Evolutionary conservation across 2,888 invertebrate genomes (phyloP).

Genomic region (Meteorus cinctellus): DNA sequence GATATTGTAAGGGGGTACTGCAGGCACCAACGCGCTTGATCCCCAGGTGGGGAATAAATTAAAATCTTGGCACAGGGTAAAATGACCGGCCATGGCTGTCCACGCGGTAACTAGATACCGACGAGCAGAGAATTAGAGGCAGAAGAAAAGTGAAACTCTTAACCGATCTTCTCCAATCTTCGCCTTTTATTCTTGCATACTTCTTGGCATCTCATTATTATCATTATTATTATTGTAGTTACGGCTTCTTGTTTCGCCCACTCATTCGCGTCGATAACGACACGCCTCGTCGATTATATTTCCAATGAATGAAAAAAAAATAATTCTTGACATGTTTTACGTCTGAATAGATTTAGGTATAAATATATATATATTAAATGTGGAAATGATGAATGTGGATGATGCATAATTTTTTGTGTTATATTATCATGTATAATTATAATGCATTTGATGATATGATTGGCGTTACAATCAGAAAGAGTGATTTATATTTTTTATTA

Average conservation of each 20-base stretch:
- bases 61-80: conserved; percentile 46
- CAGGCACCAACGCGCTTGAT: conserved; percentile 29
- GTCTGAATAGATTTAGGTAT: neutral
- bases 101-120: conserved; percentile 62
- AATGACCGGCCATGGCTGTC: conserved; percentile 56
- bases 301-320: neutral
- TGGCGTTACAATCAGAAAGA: neutral
- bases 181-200: conserved; percentile 18
- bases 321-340: neutral
- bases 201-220: conserved; percentile 24
- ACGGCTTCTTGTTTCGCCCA: conserved; percentile 46
- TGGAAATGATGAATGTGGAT: neutral
- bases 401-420: neutral
- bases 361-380: neutral
- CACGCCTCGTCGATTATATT: conserved; percentile 37
- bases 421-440: neutral
- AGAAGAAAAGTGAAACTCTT: conserved; percentile 34
- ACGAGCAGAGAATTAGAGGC: neutral
- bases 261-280: conserved; percentile 38
- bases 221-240: conserved; percentile 29
- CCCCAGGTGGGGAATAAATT: conserved; percentile 50
- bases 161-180: conserved; percentile 24
- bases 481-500: neutral
- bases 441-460: too few species aligned
- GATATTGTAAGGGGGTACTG: conserved; percentile 26